A percentile compares a stretch with the other conserved stretches of the same genome.
These are phyloP conservation scores for Oncorhynchus kisutch DNA, from an alignment of 2,113 vertebrate species.

Conservation along the genomic window DNA sequence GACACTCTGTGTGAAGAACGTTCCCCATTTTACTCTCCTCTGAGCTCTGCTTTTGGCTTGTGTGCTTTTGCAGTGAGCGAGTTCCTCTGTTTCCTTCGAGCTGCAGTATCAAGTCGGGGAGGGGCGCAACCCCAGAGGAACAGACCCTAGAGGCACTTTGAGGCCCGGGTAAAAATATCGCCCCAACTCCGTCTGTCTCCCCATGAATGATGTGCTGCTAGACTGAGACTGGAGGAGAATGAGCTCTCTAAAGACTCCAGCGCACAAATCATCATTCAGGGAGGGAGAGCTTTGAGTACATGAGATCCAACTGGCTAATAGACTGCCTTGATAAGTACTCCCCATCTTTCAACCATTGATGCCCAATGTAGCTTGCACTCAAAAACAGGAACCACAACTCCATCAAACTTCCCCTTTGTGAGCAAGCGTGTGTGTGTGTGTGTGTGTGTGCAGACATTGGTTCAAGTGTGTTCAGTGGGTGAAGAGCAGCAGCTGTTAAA, in stretches of 20 bases:
- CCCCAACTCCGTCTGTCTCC: background rate
- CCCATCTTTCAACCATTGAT: background rate
- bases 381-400: background rate
- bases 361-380: background rate
- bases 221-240: background rate
- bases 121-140: background rate
- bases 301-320: background rate
- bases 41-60: background rate
- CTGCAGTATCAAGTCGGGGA: background rate
- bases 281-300: background rate
- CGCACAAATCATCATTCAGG: background rate
- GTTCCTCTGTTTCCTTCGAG: background rate
- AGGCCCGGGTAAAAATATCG: background rate
- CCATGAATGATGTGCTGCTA: background rate
- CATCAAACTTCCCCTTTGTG: background rate
- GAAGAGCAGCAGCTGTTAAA: conserved; percentile 76
- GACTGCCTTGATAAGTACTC: background rate
- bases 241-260: background rate
- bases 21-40: too few relatives aligned
- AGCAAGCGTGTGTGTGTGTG: background rate
- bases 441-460: conserved; percentile 16
- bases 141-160: background rate
- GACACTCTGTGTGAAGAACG: too few relatives aligned
- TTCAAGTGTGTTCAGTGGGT: conserved; percentile 23
- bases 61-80: background rate